Evolutionary conservation across 2,113 vertebrate genomes (phyloP).

Genomic region (Lates calcarifer): DNA sequence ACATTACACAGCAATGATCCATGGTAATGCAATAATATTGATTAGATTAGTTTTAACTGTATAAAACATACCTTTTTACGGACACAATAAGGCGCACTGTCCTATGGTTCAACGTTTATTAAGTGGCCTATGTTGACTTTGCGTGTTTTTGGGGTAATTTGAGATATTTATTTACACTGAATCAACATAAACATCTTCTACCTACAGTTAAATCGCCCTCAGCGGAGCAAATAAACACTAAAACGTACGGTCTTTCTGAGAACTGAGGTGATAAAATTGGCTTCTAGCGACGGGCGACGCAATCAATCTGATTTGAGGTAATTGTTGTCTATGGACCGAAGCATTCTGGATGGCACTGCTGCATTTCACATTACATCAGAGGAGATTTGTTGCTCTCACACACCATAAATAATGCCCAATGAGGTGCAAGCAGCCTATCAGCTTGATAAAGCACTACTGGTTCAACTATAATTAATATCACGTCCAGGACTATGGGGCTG

Average conservation of each 20-base stretch:
- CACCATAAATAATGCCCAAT: slow-evolving; percentile 74
- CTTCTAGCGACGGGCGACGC: slow-evolving; percentile 33
- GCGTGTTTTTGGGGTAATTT: background rate
- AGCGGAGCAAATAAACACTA: background rate
- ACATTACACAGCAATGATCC: background rate
- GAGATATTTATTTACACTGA: slow-evolving; percentile 28
- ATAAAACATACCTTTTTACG: background rate
- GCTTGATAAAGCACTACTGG: slow-evolving; percentile 63
- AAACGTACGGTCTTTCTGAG: slow-evolving; percentile 15
- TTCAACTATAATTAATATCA: slow-evolving; percentile 59
- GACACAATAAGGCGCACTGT: background rate
- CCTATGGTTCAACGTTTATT: background rate
- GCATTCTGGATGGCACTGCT: slow-evolving; percentile 34
- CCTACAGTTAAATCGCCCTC: slow-evolving; percentile 4
- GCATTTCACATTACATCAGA: slow-evolving; percentile 54
- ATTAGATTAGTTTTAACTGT: slow-evolving; percentile 1
- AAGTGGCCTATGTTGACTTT: background rate
- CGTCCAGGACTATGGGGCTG: background rate
- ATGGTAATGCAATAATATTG: background rate
- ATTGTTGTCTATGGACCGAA: slow-evolving; percentile 43
- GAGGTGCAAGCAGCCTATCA: slow-evolving; percentile 51
- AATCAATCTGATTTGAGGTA: slow-evolving; percentile 58
- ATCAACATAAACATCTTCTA: slow-evolving; percentile 16
- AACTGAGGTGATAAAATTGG: slow-evolving; percentile 40
- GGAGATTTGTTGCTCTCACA: slow-evolving; percentile 62